A percentile compares a stretch with the other conserved stretches of the same genome.
Conservation (phyloP, 2,888 invertebrate genomes). For the Spisula solida region DNA sequence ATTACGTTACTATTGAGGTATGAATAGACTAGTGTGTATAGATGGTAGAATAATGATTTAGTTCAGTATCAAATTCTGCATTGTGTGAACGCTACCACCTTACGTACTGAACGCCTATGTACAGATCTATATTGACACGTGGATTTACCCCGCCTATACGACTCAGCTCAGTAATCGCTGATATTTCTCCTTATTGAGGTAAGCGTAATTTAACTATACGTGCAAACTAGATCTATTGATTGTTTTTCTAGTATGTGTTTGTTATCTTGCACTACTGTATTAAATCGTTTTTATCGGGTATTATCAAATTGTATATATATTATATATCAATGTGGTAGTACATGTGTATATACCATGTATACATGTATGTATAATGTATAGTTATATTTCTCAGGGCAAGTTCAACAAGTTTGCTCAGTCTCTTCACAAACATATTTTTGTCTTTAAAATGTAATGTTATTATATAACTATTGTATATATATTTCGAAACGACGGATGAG, state of each 20-base stretch:
- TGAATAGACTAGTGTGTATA: not conserved
- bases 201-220: not conserved
- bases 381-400: too few species aligned
- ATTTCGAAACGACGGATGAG: too few species aligned
- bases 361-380: too few species aligned
- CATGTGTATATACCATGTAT: too few species aligned
- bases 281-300: not conserved
- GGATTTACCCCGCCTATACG: not conserved
- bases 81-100: not conserved
- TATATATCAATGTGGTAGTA: too few species aligned
- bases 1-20: not conserved
- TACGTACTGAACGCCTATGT: not conserved
- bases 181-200: not conserved
- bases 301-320: too few species aligned
- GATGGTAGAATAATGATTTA: constrained; percentile 5
- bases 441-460: too few species aligned
- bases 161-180: not conserved
- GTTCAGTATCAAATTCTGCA: not conserved
- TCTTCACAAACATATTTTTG: too few species aligned
- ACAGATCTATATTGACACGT: not conserved
- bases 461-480: too few species aligned
- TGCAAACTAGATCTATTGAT: not conserved
- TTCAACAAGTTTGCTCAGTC: too few species aligned
- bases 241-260: not conserved
- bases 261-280: not conserved